Evolutionary conservation across 2,797 vertebrate genomes (phyloP).

Genomic region (Morus bassanus): DNA sequence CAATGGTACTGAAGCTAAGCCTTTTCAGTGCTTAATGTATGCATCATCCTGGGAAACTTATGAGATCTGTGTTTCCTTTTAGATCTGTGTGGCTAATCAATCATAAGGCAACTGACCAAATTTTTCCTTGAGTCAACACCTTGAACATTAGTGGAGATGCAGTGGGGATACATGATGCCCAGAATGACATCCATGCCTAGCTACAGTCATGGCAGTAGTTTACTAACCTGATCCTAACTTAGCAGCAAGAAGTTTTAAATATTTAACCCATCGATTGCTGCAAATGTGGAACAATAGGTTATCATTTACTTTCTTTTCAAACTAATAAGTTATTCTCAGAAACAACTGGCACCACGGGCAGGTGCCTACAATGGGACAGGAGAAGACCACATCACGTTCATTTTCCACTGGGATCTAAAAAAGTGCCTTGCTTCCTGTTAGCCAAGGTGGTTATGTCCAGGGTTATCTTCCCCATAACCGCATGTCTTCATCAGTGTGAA

Average conservation of each 20-base stretch:
- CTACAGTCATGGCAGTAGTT: not conserved
- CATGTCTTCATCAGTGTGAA: accelerated
- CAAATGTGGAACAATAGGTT: not conserved
- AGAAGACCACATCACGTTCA: not conserved
- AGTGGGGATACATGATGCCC: not conserved
- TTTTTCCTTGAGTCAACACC: not conserved
- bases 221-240: not conserved
- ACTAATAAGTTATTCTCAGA: not conserved
- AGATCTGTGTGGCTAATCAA: not conserved
- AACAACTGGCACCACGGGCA: not conserved
- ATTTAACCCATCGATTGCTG: not conserved
- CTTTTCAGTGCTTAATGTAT: not conserved
- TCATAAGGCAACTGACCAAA: not conserved
- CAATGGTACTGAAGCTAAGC: not conserved
- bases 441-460: not conserved
- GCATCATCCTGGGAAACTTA: not conserved
- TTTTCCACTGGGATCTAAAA: not conserved
- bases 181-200: not conserved
- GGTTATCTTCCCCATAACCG: not conserved
- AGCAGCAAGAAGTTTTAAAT: not conserved
- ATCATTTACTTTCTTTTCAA: not conserved
- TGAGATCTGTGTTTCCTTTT: not conserved
- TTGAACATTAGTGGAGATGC: not conserved
- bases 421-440: not conserved
- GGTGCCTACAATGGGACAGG: not conserved